Conservation (phyloP, 2,113 vertebrate species). For the Equus quagga region DNA sequence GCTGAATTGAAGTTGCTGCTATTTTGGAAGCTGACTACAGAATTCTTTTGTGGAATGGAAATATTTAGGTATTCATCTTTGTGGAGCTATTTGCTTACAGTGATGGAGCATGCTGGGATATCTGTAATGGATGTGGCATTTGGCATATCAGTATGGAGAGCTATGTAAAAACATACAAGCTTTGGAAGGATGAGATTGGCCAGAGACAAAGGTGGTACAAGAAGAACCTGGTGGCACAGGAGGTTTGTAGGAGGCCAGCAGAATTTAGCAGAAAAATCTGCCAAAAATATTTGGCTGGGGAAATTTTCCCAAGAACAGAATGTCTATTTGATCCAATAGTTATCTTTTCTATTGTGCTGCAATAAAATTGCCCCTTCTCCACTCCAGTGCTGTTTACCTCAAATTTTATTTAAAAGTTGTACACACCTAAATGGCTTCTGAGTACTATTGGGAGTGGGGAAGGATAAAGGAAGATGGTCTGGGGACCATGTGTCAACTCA, state of each 20-base stretch:
- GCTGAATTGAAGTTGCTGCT: not conserved
- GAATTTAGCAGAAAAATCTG: not conserved
- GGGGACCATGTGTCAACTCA: not conserved
- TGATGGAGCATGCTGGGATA: not conserved
- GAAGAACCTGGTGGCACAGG: not conserved
- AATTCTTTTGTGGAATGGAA: not conserved
- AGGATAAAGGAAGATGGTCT: not conserved
- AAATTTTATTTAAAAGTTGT: not conserved
- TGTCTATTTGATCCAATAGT: not conserved
- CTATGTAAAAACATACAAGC: not conserved
- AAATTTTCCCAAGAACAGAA: not conserved
- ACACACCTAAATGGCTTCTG: accelerated
- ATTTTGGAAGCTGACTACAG: not conserved
- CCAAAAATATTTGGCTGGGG: not conserved
- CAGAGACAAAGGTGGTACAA: not conserved
- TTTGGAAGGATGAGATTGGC: not conserved
- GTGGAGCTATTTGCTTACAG: not conserved
- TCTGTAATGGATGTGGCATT: not conserved
- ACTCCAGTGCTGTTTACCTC: not conserved
- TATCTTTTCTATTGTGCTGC: not conserved
- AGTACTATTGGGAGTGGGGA: not conserved
- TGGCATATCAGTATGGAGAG: not conserved
- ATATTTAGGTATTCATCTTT: not conserved
- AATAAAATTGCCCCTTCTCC: not conserved
- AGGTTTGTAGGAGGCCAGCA: not conserved